Base-by-base conservation (phyloP, 2,797 vertebrate genomes). In the Lepilemur septentrionalis region DNA sequence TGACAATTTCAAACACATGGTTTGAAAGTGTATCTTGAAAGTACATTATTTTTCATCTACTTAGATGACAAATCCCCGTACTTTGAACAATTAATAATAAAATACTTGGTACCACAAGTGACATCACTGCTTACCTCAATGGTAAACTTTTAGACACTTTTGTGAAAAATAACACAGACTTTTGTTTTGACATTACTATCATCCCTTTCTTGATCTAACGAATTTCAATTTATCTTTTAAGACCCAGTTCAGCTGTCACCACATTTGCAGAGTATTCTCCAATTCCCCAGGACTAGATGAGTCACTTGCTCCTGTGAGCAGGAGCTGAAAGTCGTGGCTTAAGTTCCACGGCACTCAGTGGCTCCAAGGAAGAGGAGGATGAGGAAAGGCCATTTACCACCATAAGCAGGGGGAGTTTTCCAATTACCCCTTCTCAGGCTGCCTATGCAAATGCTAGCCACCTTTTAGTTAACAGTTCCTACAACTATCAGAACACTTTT, bases 21-120 rank as follows among this genome's bases (percentile, higher is more conserved):
- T 57, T 91, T 76, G 22, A 84, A 94, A 94, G 85, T 65, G 2
- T 52, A 67, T 14, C 30, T 72, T 89, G n/a, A 89, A 83, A 69
- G 46, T 25, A 23, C 4, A 63, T 41, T 63, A 57, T 32, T 92
- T 79, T 79, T 63, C 75, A 87, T 52, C 9, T 63, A 69, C 22
- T 75, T 86, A 80, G 80, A 93, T 59, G 92, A 82, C 23, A 93
- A 76, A 59, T 23, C 28, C 87, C 70, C 80, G 0, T 63, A 32
- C 6, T 12, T 3, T 55, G 32, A 78, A 43, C 32, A 75, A 67
- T 41, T 82, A 82, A 69, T 43, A 14, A 90, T 73, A 89, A 96
- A 94, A 97, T 41, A 93, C 15, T 70, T 89, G 70, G 57, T 82
- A 55, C 41, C 38, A 82, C n/a, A 69, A 70, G 17, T 7, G n/a